A percentile compares a stretch with the other conserved stretches of the same genome.
Conservation (phyloP, 2,113 vertebrate species). For the Aspidoscelis tigris region DNA sequence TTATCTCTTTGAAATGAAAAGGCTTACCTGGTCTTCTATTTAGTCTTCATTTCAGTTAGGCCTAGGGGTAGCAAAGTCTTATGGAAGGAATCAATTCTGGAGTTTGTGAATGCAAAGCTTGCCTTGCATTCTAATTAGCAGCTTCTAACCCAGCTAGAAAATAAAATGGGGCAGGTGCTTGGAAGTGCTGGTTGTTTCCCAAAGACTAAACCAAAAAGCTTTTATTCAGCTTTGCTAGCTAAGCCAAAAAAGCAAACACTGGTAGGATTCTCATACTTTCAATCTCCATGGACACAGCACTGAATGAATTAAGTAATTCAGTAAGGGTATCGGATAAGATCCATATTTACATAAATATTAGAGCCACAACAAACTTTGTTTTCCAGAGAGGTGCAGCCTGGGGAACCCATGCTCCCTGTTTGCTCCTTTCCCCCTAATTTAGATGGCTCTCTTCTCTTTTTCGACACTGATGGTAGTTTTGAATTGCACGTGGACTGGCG, state of each 20-base stretch:
- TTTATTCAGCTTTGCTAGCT: constrained; percentile 39
- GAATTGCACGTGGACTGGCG: not conserved
- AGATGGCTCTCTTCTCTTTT: not conserved
- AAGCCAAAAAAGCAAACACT: constrained; percentile 19
- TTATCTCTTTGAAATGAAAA: not conserved
- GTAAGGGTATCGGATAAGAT: not conserved
- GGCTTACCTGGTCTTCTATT: not conserved
- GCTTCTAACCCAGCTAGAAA: constrained; percentile 33
- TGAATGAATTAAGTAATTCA: not conserved
- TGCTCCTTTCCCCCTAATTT: not conserved
- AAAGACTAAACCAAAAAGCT: constrained; percentile 52
- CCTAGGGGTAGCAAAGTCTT: constrained; percentile 26
- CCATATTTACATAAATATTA: not conserved
- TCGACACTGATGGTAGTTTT: not conserved
- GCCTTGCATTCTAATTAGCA: constrained; percentile 58
- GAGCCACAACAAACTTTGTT: not conserved
- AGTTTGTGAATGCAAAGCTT: constrained; percentile 34
- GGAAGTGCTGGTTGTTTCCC: constrained; percentile 52
- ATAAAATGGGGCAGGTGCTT: constrained; percentile 52
- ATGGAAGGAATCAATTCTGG: constrained; percentile 45
- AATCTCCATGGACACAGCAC: constrained; percentile 15
- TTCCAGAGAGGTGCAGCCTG: not conserved
- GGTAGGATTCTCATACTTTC: constrained; percentile 7
- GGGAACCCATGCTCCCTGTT: not conserved
- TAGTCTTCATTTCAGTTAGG: not conserved